Conservation (phyloP, 2,113 vertebrate genomes). For the Centropristis striata region DNA sequence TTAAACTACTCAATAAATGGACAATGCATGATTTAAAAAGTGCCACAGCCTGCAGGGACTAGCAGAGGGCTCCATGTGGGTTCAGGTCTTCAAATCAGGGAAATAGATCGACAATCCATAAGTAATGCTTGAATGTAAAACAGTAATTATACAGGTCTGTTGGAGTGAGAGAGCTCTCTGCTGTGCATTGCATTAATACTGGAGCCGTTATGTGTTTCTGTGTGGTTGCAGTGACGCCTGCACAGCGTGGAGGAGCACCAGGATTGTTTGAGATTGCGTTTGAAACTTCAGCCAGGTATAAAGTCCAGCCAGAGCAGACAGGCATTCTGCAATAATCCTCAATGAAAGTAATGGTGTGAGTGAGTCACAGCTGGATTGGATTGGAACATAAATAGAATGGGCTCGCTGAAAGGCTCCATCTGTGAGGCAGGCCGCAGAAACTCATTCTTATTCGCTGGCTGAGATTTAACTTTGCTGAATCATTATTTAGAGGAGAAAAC, state of each 20-base stretch:
- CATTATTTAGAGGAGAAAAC: slow-evolving; percentile 39
- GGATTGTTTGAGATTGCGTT: slow-evolving; percentile 3
- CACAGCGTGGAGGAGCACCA: background rate
- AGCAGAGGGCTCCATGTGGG: too few species aligned
- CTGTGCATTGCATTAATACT: background rate
- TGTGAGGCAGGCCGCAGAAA: slow-evolving; percentile 28
- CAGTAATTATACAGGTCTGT: background rate
- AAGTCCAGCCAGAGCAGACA: slow-evolving; percentile 13
- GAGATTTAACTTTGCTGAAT: slow-evolving; percentile 35
- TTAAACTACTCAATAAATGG: too few species aligned
- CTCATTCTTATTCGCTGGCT: slow-evolving; percentile 23
- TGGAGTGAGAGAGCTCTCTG: background rate
- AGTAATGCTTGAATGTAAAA: background rate
- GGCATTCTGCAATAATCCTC: slow-evolving; percentile 29
- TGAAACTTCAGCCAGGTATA: slow-evolving; percentile 24
- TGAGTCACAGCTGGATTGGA: slow-evolving; percentile 44
- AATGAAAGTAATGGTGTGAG: slow-evolving; percentile 36
- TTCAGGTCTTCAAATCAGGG: too few species aligned
- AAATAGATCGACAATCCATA: too few species aligned
- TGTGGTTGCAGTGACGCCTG: background rate
- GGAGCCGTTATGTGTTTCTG: background rate
- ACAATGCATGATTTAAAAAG: too few species aligned
- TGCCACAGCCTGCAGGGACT: too few species aligned
- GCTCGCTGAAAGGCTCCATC: slow-evolving; percentile 37
- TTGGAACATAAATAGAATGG: slow-evolving; percentile 47